phyloP scores from a whole-genome alignment of 2,113 vertebrate species.

The Dipodomys merriami region DNA sequence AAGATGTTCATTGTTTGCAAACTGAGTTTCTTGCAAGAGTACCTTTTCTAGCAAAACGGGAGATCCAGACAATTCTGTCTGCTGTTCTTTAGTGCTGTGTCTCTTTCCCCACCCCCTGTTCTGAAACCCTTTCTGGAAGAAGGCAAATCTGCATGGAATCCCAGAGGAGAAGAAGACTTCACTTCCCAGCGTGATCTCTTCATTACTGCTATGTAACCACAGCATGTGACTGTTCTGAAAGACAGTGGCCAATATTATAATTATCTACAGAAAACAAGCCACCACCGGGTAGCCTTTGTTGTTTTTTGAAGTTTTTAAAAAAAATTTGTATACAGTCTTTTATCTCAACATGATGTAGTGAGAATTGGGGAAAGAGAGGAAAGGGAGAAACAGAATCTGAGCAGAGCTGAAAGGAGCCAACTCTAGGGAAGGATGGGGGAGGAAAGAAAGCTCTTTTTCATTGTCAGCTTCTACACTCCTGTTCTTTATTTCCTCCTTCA shows the following conservation, averaged over 20 bases:
- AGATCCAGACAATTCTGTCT: constrained; percentile 74
- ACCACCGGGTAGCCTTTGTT: constrained; percentile 57
- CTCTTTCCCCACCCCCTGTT: not conserved
- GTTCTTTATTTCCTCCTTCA: not conserved
- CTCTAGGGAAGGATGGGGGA: not conserved
- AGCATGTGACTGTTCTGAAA: constrained; percentile 78
- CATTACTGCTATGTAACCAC: constrained; percentile 78
- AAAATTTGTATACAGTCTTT: constrained; percentile 46
- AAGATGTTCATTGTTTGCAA: constrained; percentile 90
- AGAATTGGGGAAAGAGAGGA: not conserved
- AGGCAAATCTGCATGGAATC: constrained; percentile 71
- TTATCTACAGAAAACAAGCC: constrained; percentile 70
- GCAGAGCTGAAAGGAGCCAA: not conserved
- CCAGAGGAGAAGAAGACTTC: constrained; percentile 80
- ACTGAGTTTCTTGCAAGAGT: constrained; percentile 75
- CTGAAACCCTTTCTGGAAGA: constrained; percentile 28
- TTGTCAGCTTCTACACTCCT: not conserved
- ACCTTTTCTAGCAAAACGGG: constrained; percentile 81
- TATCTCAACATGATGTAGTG: constrained; percentile 29
- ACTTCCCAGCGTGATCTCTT: constrained; percentile 84
- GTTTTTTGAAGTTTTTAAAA: not conserved
- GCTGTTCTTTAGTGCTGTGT: constrained; percentile 57
- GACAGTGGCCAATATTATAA: constrained; percentile 72
- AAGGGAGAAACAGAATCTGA: rapidly evolving
- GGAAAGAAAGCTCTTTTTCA: not conserved